A percentile compares a stretch with the other conserved stretches of the same genome.
phyloP scores from a whole-genome alignment of 2,888 invertebrate species.

The Epistrophella euchroma region DNA sequence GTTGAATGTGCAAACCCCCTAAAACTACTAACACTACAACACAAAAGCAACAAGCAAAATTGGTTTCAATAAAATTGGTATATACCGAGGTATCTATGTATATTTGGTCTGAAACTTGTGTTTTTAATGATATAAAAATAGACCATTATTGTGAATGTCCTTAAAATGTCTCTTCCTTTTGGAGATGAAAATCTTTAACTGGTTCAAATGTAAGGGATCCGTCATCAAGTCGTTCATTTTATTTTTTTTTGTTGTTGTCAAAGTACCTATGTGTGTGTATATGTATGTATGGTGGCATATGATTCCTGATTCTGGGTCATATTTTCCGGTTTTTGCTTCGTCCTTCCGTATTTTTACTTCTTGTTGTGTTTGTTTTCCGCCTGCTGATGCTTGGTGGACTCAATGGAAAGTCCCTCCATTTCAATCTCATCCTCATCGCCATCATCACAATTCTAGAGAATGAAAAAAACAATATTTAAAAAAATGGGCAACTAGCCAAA shows the following conservation, averaged over 20 bases:
- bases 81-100: no score
- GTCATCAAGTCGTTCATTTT: slow-evolving; percentile 33
- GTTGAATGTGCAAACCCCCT: slow-evolving; percentile 63
- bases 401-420: slow-evolving; percentile 56
- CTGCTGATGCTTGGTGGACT: slow-evolving; percentile 41
- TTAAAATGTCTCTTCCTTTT: slow-evolving; percentile 27
- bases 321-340: slow-evolving; percentile 66
- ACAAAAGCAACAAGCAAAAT: slow-evolving; percentile 63
- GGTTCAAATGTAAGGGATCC: slow-evolving; percentile 65
- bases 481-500: slow-evolving; percentile 74
- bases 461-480: background rate
- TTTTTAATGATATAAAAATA: slow-evolving; percentile 46
- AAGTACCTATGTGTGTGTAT: background rate
- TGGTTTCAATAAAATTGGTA: slow-evolving; percentile 42
- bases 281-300: slow-evolving; percentile 21
- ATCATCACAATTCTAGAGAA: slow-evolving; percentile 13
- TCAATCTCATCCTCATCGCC: slow-evolving; percentile 39
- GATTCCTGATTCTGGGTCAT: slow-evolving; percentile 67
- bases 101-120: slow-evolving; percentile 26
- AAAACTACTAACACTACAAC: slow-evolving; percentile 4
- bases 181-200: slow-evolving; percentile 60
- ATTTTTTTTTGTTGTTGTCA: background rate
- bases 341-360: slow-evolving; percentile 45
- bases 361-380: slow-evolving; percentile 25
- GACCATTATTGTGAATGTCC: slow-evolving; percentile 36